Conservation (phyloP, 2,113 vertebrate species). For the Paedocypris sp. region DNA sequence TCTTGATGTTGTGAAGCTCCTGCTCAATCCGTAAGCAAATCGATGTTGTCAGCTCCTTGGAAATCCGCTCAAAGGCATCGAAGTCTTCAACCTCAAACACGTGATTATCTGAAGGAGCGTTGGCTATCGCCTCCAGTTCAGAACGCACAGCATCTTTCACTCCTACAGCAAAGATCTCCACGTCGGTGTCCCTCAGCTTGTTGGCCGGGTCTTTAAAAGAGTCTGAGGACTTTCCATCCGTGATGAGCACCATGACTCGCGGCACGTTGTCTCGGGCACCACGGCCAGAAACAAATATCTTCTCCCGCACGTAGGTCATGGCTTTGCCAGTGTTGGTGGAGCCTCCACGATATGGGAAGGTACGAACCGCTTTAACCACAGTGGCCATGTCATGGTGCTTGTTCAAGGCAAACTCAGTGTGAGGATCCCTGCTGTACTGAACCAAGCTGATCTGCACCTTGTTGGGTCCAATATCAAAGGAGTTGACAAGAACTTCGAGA, state of each 20-base stretch:
- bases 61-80: constrained; percentile 95
- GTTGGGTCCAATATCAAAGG: constrained; percentile 82
- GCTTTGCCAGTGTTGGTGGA: constrained; percentile 99
- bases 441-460: constrained; percentile 95
- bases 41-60: constrained; percentile 92
- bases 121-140: constrained; percentile 90
- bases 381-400: constrained; percentile 76
- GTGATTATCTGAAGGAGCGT: constrained; percentile 78
- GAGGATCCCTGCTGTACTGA: constrained; percentile 92
- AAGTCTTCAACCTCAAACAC: constrained; percentile 98
- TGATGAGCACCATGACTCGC: constrained; percentile 97
- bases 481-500: constrained; percentile 87
- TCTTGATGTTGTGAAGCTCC: constrained; percentile 84
- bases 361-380: constrained; percentile 83
- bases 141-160: constrained; percentile 92
- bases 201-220: constrained; percentile 86
- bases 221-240: constrained; percentile 94
- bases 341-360: constrained; percentile 92
- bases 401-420: constrained; percentile 90
- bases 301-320: constrained; percentile 91
- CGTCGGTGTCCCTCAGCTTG: constrained; percentile 79
- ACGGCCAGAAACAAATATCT: constrained; percentile 73
- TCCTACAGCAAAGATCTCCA: constrained; percentile 96
- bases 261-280: constrained; percentile 86
- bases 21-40: constrained; percentile 95